Evolutionary conservation across 2,797 vertebrate genomes (phyloP), one percentile per base, ranked within the genome.

Genomic region (Ispidina picta): DNA sequence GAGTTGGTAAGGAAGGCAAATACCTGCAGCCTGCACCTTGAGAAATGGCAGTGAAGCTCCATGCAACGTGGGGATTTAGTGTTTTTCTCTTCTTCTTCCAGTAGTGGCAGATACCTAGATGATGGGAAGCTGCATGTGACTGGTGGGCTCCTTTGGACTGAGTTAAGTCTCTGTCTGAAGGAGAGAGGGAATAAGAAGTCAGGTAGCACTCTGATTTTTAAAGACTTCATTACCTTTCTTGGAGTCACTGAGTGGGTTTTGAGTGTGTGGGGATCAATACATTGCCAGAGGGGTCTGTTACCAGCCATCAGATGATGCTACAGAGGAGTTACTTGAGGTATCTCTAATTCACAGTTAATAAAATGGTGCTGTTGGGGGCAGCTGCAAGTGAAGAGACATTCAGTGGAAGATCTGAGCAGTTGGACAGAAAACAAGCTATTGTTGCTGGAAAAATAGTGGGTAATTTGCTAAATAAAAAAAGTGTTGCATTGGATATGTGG

Each of bases 301-400:
- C 63, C 49, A 66, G 16, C 81, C 68, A 69, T 81, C 56, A 66
- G 63, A 86, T 82, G 74, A 66, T 91, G 54, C 77, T 66, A 60
- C 15, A 49, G 83, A 80, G 75, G 85, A 86, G 77, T 79, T 89
- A 41, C 83, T 89, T 73, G 72, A 94, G 89, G 80, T 91, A 86
- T 74, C 49, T 76, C 77, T 90, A 92, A 94, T 94, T 94, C 88
- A 86, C 68, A 90, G 93, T 86, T 96, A 92, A 93, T 92, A 91
- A 86, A 94, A 92, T 66, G 74, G 80, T 93, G 39, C n/a, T 93
- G 74, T 88, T 93, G 79, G 41, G 74, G 64, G 74, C 26, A 81
- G 54, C 60, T 92, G 92, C 86, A 79, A 31, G 92, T 88, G 81
- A 86, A 86, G 77, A 90, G 49, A 90, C 71, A 12, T 69, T 93